A percentile compares a stretch with the other conserved stretches of the same genome.
phyloP scores from a whole-genome alignment of 35 echinoderm and acorn worm genomes.

The Anneissia japonica region DNA sequence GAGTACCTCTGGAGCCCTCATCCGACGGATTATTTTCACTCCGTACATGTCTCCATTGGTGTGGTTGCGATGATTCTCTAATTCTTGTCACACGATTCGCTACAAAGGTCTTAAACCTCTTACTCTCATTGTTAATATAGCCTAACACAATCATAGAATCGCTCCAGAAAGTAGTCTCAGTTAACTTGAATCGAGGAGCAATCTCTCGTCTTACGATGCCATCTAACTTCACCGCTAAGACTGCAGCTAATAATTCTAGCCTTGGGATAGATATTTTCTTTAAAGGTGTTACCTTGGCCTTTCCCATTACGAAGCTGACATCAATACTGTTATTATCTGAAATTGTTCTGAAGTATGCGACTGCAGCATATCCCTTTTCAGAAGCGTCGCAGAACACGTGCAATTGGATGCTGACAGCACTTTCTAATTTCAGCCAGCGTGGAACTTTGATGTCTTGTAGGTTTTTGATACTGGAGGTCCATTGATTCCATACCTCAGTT shows the following conservation, averaged over 20 bases:
- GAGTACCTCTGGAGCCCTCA: constrained; percentile 24
- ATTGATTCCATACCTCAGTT: not conserved
- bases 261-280: not conserved
- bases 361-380: not conserved
- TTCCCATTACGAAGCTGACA: constrained; percentile 7
- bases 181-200: not conserved
- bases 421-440: constrained; percentile 8
- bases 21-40: not conserved
- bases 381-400: constrained; percentile 2
- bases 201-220: not conserved
- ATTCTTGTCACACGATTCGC: not conserved
- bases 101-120: not conserved
- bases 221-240: not conserved
- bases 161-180: not conserved
- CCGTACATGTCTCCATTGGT: constrained; percentile 33
- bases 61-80: not conserved
- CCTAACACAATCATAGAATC: not conserved
- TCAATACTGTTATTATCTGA: not conserved
- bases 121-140: not conserved
- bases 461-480: not conserved
- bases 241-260: not conserved
- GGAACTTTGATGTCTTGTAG: constrained; percentile 22
- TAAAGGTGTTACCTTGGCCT: not conserved
- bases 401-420: not conserved
- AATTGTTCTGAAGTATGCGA: constrained; percentile 3